Percentiles rank a stretch among this genome's conserved stretches.
These are phyloP conservation scores for Cosmorhoe ocellata DNA, from an alignment of 2,888 invertebrate species.

Conservation along the genomic window DNA sequence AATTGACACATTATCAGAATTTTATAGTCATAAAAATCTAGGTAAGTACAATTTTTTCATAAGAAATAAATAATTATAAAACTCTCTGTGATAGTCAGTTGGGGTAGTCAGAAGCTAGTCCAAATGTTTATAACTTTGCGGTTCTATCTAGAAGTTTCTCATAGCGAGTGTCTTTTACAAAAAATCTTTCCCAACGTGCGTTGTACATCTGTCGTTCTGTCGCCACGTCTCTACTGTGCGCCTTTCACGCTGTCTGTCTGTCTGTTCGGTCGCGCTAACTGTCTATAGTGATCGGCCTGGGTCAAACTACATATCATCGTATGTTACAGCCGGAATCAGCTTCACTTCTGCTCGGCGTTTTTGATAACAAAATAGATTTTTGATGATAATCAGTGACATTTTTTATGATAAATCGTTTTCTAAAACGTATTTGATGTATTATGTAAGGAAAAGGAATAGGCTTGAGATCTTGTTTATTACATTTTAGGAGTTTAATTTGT, in stretches of 20 bases:
- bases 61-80: too few relatives aligned
- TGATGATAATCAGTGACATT: neutral
- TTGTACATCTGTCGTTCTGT: conserved; percentile 20
- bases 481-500: too few relatives aligned
- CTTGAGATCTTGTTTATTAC: too few relatives aligned
- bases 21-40: too few relatives aligned
- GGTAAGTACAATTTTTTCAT: too few relatives aligned
- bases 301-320: neutral
- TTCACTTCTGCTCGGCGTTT: too few relatives aligned
- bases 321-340: neutral
- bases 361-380: neutral
- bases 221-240: conserved; percentile 17
- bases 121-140: neutral
- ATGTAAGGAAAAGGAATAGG: too few relatives aligned
- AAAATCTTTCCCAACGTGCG: conserved; percentile 5
- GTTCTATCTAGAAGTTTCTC: neutral
- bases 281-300: neutral
- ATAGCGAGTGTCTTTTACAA: conserved; percentile 10
- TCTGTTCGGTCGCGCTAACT: conserved; percentile 13
- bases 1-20: too few relatives aligned
- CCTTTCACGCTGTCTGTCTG: conserved; percentile 20
- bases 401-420: too few relatives aligned
- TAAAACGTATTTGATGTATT: too few relatives aligned
- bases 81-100: too few relatives aligned
- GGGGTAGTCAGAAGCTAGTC: neutral